These are phyloP conservation scores for Ctenoplectra terminalis DNA, from an alignment of 1,140 invertebrate genomes.

Conservation along the genomic window DNA sequence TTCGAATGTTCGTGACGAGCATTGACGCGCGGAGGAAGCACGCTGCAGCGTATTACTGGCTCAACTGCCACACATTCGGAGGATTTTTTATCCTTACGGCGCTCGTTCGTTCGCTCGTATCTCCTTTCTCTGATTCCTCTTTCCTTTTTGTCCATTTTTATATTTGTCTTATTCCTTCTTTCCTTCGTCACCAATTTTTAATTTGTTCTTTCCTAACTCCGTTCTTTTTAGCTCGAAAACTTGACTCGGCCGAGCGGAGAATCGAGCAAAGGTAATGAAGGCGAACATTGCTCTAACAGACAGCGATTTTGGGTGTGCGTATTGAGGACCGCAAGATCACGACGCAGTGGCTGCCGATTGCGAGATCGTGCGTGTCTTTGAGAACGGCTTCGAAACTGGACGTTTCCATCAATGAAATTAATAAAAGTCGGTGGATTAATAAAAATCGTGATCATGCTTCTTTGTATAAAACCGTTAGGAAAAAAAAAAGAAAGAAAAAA, in stretches of 20 bases:
- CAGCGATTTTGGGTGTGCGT: constrained; percentile 44
- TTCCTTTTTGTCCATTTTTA: background rate
- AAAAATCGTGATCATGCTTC: background rate
- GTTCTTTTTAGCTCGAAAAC: background rate
- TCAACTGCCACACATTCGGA: background rate
- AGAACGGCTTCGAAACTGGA: constrained; percentile 12
- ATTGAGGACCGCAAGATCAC: constrained; percentile 43
- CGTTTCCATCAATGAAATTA: background rate
- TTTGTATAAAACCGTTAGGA: background rate
- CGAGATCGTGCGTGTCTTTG: constrained; percentile 45
- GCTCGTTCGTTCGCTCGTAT: constrained; percentile 10
- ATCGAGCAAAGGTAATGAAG: constrained; percentile 25
- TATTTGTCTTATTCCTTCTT: background rate
- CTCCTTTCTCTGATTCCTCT: background rate
- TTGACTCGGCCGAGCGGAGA: background rate
- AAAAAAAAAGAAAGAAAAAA: background rate
- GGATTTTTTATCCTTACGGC: background rate
- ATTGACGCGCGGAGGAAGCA: background rate
- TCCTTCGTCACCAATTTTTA: background rate
- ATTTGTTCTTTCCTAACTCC: background rate
- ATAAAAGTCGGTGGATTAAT: background rate
- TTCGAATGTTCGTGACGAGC: constrained; percentile 8
- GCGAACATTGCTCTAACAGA: constrained; percentile 39
- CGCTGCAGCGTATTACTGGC: background rate
- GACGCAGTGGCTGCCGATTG: constrained; percentile 50